Base-by-base conservation (phyloP, 2,888 invertebrate genomes). In the Scelioninae gen. 1 region DNA sequence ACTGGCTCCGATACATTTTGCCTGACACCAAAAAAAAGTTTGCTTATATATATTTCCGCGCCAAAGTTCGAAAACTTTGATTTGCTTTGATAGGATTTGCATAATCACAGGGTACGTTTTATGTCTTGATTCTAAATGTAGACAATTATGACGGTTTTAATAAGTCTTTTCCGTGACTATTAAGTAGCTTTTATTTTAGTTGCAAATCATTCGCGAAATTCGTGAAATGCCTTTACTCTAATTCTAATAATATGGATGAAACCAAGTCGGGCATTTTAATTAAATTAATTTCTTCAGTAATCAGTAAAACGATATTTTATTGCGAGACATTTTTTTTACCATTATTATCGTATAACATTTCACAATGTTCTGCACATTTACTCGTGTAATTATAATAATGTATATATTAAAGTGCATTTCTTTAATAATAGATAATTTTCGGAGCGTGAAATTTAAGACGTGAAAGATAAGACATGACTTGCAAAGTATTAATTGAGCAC, bases 401-500 rank as follows among this genome's bases (percentile, higher is more conserved):
- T 23, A 23, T 49, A 55, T 55, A 60, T 66, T 55, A 66, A 68
- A 13, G 43, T 49, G 38, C 5, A 60, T 58, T 81, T 75, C 58
- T 80, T 74, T 58, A 69, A 69, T 72, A 65, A 77, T 77, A 71
- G 51, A 63, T 63, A 56, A 80, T 80, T 79, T 80, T 51, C 72
- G 49, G 55, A 69, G 69, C 69, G 55, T 69, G 77, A 84, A 71
- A 84, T 84, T 71, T 51, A 78, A 82, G 76, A 79, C 78, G 10
- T 82, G 83, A 68, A 82, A 82, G 83, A 80, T 80, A 82, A 84
- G 84, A 84, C 85, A 84, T 75, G 84, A 69, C 72, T 62, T 69
- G 85, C 62, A 69, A 83, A 85, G 81, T 88, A 85, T 86, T 89
- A 89, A 88, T 88, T 88, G 87, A 87, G 69, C 85, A 86, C 86